A percentile compares a stretch with the other conserved stretches of the same genome.
phyloP scores from a whole-genome alignment of 2,113 vertebrate genomes.

The Tapirus terrestris region DNA sequence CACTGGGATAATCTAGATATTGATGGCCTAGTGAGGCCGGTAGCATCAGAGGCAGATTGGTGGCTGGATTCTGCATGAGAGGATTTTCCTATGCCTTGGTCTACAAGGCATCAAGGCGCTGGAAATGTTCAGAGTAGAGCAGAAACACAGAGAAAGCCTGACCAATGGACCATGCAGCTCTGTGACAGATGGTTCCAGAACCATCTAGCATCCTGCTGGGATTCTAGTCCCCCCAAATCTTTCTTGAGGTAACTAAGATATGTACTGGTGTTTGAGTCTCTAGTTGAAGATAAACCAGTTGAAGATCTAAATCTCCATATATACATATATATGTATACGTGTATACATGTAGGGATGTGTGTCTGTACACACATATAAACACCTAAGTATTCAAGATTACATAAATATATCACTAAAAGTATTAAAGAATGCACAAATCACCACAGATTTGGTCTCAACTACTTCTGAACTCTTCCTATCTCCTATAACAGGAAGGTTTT shows the following conservation, averaged over 20 bases:
- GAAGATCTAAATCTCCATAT: not conserved
- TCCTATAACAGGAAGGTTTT: not conserved
- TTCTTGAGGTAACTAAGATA: not conserved
- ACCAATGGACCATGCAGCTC: not conserved
- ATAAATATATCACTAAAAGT: not conserved
- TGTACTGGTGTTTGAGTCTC: not conserved
- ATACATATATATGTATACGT: accelerated
- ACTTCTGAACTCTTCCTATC: not conserved
- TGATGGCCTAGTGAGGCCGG: not conserved
- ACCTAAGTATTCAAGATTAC: not conserved
- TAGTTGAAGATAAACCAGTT: not conserved
- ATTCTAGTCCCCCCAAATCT: not conserved
- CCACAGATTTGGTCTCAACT: not conserved
- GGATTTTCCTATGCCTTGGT: not conserved
- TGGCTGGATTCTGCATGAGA: not conserved
- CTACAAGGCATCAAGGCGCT: not conserved
- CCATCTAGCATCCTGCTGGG: not conserved
- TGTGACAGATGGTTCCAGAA: not conserved
- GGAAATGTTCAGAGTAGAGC: not conserved
- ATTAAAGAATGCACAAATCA: not conserved
- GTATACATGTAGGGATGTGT: accelerated
- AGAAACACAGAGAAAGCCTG: not conserved
- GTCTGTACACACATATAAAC: not conserved
- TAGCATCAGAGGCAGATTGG: not conserved
- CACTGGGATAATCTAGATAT: not conserved